Conservation (phyloP, 2,888 invertebrate genomes). For the Exocentrus adspersus region DNA sequence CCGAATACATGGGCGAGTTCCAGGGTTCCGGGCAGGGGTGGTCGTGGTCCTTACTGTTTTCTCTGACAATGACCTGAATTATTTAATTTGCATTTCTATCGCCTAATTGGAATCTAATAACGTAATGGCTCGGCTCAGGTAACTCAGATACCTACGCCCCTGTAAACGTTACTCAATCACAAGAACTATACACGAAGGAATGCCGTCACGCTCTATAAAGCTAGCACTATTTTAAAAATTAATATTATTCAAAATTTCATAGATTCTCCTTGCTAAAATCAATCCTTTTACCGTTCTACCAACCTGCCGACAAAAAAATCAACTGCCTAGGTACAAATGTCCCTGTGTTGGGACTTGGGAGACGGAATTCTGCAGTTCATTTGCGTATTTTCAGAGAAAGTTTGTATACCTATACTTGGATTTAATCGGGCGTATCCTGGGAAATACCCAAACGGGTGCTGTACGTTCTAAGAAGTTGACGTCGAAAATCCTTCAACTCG, state of each 20-base stretch:
- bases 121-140: too few species aligned
- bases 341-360: too few species aligned
- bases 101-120: too few species aligned
- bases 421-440: neutral
- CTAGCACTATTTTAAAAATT: conserved; percentile 3
- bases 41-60: too few species aligned
- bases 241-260: conserved; percentile 9
- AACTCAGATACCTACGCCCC: conserved; percentile 1
- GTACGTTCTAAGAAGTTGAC: too few species aligned
- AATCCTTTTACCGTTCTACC: neutral
- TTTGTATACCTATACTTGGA: neutral
- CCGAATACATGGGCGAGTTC: too few species aligned
- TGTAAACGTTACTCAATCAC: conserved; percentile 8
- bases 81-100: too few species aligned
- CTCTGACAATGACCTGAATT: too few species aligned
- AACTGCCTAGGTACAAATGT: too few species aligned
- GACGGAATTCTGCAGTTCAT: neutral
- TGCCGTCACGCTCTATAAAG: conserved; percentile 22
- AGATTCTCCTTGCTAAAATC: neutral
- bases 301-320: too few species aligned
- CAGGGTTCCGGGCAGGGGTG: too few species aligned
- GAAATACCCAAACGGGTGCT: conserved; percentile 6
- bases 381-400: conserved; percentile 18
- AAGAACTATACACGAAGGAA: neutral
- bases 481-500: too few species aligned